A percentile compares a stretch with the other conserved stretches of the same genome.
These are phyloP conservation scores for Micrasema minimum DNA, from an alignment of 1,140 invertebrate species.

Conservation along the genomic window DNA sequence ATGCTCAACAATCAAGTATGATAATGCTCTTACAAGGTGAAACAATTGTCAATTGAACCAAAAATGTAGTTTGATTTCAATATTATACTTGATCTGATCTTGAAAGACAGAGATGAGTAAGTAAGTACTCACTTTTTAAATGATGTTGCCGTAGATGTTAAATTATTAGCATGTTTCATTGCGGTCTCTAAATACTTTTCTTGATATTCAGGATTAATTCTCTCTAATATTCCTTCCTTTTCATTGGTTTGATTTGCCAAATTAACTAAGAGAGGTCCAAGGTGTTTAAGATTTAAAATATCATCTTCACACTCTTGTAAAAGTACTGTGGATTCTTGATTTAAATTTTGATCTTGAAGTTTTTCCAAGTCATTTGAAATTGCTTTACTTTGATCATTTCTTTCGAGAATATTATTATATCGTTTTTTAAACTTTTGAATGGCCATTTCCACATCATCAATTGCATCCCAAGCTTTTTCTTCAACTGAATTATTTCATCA, in stretches of 20 bases:
- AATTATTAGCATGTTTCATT: constrained; percentile 73
- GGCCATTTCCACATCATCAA: constrained; percentile 60
- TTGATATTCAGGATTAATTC: constrained; percentile 75
- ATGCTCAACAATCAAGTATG: no score
- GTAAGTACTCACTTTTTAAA: constrained; percentile 62
- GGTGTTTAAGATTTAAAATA: constrained; percentile 56
- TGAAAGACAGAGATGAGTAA: no score
- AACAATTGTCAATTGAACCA: no score
- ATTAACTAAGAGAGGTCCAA: constrained; percentile 57
- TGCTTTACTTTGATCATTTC: constrained; percentile 36
- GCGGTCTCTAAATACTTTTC: constrained; percentile 75
- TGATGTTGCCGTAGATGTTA: constrained; percentile 72
- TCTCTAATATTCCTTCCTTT: constrained; percentile 71
- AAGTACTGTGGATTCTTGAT: constrained; percentile 37
- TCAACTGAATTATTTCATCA: constrained; percentile 57
- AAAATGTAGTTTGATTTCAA: no score
- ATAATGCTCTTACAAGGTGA: no score
- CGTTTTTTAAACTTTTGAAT: constrained; percentile 50
- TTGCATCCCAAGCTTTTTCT: constrained; percentile 61
- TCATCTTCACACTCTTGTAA: constrained; percentile 55
- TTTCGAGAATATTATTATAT: constrained; percentile 46
- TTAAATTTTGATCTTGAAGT: constrained; percentile 34
- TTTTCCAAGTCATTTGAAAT: constrained; percentile 20
- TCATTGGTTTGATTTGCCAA: constrained; percentile 64
- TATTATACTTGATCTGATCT: no score